phyloP scores from a whole-genome alignment of 2,888 invertebrate species.

The Cyclophora punctaria region DNA sequence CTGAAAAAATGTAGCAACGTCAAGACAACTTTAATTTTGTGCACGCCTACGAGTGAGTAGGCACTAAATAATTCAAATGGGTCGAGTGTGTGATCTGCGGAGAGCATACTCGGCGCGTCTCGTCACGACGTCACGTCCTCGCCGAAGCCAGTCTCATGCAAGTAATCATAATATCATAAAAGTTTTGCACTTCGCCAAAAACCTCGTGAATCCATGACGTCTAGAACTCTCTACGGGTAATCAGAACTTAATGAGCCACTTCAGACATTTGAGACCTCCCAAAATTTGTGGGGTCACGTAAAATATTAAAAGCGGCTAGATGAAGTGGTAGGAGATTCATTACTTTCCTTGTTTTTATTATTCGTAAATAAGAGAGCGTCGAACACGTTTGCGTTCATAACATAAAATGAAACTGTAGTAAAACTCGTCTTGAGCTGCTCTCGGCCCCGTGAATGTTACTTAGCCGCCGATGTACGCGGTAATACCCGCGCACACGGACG shows the following conservation, averaged over 20 bases:
- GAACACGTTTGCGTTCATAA: conserved; percentile 49
- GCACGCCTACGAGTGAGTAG: conserved; percentile 5
- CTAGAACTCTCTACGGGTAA: conserved; percentile 61
- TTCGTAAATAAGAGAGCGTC: conserved; percentile 65
- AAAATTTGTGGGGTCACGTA: conserved; percentile 74
- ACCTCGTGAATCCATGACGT: conserved; percentile 57
- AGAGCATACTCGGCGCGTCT: neutral
- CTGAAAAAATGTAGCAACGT: too few relatives aligned
- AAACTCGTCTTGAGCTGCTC: conserved; percentile 48
- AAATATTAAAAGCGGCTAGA: conserved; percentile 71
- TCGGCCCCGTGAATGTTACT: conserved; percentile 53
- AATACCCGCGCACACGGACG: too few relatives aligned
- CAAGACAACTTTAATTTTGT: too few relatives aligned
- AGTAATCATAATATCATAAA: conserved; percentile 72
- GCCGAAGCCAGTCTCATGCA: conserved; percentile 48
- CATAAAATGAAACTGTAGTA: conserved; percentile 64
- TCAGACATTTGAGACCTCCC: conserved; percentile 51
- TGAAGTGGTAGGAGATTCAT: conserved; percentile 74
- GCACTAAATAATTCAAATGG: conserved; percentile 19
- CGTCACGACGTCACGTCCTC: conserved; percentile 41
- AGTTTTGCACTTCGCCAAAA: conserved; percentile 70
- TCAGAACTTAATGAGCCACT: conserved; percentile 72
- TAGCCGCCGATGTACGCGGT: conserved; percentile 17
- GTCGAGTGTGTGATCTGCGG: too few relatives aligned
- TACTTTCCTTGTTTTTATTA: conserved; percentile 73